Conservation (phyloP, 2,888 invertebrate species). For the Trichogramma evanescens region DNA sequence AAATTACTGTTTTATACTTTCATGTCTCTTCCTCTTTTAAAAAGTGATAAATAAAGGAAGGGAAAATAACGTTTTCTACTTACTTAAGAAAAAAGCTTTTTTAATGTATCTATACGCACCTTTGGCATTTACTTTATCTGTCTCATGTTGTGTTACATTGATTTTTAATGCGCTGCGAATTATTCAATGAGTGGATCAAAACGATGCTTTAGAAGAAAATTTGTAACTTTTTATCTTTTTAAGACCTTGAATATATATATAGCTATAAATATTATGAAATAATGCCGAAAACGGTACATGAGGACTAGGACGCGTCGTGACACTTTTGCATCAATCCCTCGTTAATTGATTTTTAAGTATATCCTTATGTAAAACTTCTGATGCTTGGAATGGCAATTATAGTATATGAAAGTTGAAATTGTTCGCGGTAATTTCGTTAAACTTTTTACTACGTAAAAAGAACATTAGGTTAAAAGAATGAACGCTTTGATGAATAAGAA, state of each 20-base stretch:
- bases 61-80: conserved; percentile 18
- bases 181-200: conserved; percentile 8
- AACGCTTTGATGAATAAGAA: conserved; percentile 42
- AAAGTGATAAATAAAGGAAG: conserved; percentile 18
- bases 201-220: conserved; percentile 15
- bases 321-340: conserved; percentile 42
- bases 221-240: conserved; percentile 22
- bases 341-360: conserved; percentile 29
- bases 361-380: conserved; percentile 27
- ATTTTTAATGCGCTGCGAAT: conserved; percentile 22
- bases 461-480: conserved; percentile 28
- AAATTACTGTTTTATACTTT: conserved; percentile 20
- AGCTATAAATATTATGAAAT: background rate
- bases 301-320: conserved; percentile 17
- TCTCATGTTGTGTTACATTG: conserved; percentile 17
- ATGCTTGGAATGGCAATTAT: conserved; percentile 27
- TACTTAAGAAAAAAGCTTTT: conserved; percentile 17
- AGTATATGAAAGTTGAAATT: conserved; percentile 34
- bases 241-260: conserved; percentile 19
- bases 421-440: conserved; percentile 37
- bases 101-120: conserved; percentile 15
- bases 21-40: conserved; percentile 15
- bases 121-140: conserved; percentile 22
- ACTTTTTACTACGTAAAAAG: conserved; percentile 42
- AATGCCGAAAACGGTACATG: conserved; percentile 13